A percentile compares a stretch with the other conserved stretches of the same genome.
Evolutionary conservation across 1,140 invertebrate genomes (phyloP).

Genomic region (Drosophila subobscura): DNA sequence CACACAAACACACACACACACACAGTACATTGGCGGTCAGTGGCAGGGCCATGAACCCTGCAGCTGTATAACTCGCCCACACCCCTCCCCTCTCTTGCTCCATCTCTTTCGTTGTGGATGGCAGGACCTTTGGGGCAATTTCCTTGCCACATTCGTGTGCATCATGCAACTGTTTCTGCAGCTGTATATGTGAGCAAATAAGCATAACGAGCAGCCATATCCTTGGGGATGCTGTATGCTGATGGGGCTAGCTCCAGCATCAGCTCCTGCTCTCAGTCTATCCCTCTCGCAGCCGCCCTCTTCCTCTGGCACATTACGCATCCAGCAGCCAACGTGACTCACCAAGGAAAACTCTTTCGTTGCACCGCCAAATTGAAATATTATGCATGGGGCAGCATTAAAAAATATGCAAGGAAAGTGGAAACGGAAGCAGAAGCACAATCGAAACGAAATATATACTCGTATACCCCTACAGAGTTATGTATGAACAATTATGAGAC

Average conservation of each 20-base stretch:
- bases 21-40: constrained; percentile 60
- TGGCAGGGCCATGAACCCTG: constrained; percentile 63
- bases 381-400: constrained; percentile 65
- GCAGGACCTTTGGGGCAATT: constrained; percentile 55
- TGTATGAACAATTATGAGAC: too few species aligned
- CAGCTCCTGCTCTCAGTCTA: too few species aligned
- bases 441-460: constrained; percentile 29
- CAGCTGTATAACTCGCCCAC: constrained; percentile 10
- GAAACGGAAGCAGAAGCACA: constrained; percentile 30
- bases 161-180: constrained; percentile 27
- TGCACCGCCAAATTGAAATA: constrained; percentile 81
- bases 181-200: constrained; percentile 55
- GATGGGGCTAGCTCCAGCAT: constrained; percentile 23
- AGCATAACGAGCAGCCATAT: constrained; percentile 75
- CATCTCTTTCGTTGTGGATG: constrained; percentile 30
- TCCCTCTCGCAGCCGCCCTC: too few species aligned
- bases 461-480: constrained; percentile 2
- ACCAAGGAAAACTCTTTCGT: constrained; percentile 71
- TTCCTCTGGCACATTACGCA: constrained; percentile 25
- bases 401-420: constrained; percentile 52
- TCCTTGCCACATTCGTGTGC: constrained; percentile 12
- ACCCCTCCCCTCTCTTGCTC: background rate
- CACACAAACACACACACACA: background rate
- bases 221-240: constrained; percentile 63
- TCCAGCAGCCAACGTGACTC: constrained; percentile 60